Conservation (phyloP, 2,888 invertebrate species). For the Drosophila algonquin region DNA sequence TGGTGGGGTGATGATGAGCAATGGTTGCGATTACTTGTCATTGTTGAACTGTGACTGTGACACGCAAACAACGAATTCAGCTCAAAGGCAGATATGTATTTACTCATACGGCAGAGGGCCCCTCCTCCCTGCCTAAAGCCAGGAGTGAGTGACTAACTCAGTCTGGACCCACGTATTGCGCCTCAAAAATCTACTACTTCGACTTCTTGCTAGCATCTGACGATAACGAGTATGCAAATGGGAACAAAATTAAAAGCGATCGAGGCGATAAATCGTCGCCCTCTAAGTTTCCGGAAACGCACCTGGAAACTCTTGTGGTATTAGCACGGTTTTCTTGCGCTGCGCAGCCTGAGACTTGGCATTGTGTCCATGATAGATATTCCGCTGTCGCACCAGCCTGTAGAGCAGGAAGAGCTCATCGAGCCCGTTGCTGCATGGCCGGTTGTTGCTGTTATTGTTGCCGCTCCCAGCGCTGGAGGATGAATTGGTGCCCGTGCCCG, state of each 20-base stretch:
- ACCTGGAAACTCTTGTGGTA: slow-evolving; percentile 84
- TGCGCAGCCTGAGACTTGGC: slow-evolving; percentile 81
- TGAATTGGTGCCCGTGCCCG: slow-evolving; percentile 49
- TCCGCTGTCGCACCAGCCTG: slow-evolving; percentile 81
- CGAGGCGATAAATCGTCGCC: slow-evolving; percentile 24
- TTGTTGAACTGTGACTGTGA: slow-evolving; percentile 49
- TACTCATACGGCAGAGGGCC: neutral
- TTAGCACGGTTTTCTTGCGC: slow-evolving; percentile 83
- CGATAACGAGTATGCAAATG: slow-evolving; percentile 11
- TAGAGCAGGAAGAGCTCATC: slow-evolving; percentile 83
- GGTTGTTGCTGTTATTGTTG: slow-evolving; percentile 39
- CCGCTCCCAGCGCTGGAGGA: slow-evolving; percentile 48
- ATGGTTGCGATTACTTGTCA: slow-evolving; percentile 58
- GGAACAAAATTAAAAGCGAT: slow-evolving; percentile 2
- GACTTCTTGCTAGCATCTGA: neutral
- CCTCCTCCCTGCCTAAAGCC: neutral
- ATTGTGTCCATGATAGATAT: slow-evolving; percentile 83
- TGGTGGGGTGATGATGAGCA: slow-evolving; percentile 55
- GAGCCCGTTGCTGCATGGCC: slow-evolving; percentile 33
- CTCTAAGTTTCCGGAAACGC: slow-evolving; percentile 30
- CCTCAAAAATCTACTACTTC: slow-evolving; percentile 4
- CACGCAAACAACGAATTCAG: slow-evolving; percentile 38
- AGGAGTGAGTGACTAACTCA: slow-evolving; percentile 23
- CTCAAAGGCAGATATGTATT: neutral
- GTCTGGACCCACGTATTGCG: slow-evolving; percentile 26